A percentile compares a stretch with the other conserved stretches of the same genome.
These are phyloP conservation scores for Sternarchorhynchus goeldii DNA, from an alignment of 2,797 vertebrate species.

Conservation along the genomic window DNA sequence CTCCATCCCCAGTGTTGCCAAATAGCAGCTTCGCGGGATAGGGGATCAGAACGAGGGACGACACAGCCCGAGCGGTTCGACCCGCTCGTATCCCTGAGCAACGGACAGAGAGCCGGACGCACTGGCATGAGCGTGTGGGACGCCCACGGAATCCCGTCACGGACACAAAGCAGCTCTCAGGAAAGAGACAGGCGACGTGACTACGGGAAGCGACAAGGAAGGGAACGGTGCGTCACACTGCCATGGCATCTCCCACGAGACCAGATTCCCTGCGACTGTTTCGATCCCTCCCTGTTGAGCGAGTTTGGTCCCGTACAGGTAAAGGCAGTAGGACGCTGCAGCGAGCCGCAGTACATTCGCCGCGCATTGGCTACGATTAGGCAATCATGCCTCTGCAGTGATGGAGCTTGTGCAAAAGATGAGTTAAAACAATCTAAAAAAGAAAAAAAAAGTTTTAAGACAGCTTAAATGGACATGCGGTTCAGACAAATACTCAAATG, in stretches of 20 bases:
- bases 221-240: constrained; percentile 14
- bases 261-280: constrained; percentile 52
- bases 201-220: constrained; percentile 43
- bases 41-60: neutral
- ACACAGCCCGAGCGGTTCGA: constrained; percentile 13
- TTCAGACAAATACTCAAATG: neutral
- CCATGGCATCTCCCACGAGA: constrained; percentile 35
- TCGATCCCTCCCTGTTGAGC: constrained; percentile 53
- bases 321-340: constrained; percentile 57
- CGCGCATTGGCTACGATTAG: constrained; percentile 67
- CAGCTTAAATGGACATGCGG: neutral
- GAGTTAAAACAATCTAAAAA: constrained; percentile 26
- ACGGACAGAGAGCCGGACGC: neutral
- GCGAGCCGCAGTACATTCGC: constrained; percentile 60
- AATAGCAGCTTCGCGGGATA: constrained; percentile 4
- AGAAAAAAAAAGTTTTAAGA: constrained; percentile 46
- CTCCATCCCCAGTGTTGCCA: neutral
- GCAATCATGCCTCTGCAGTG: constrained; percentile 61
- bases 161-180: constrained; percentile 40
- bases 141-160: constrained; percentile 14
- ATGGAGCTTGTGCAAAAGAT: constrained; percentile 41
- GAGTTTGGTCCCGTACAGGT: constrained; percentile 57
- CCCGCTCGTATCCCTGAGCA: constrained; percentile 47
- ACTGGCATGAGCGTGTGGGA: neutral
- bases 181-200: constrained; percentile 34